These are phyloP conservation scores for Porites lutea DNA, from an alignment of 64 coral and sea anemone species.

Conservation along the genomic window DNA sequence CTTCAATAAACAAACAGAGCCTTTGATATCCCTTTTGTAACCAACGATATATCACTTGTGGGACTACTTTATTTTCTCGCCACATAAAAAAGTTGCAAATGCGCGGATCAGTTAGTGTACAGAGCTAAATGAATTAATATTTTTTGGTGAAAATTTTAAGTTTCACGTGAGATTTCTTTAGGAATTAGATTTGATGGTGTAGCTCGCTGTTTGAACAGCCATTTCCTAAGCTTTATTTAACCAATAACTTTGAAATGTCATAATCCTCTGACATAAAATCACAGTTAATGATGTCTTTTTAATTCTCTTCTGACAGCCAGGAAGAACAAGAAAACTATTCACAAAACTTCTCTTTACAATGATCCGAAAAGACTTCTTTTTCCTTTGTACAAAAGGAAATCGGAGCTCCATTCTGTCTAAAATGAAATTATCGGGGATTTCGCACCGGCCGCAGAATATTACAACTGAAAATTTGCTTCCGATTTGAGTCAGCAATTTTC, in stretches of 20 bases:
- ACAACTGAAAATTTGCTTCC: constrained; percentile 17
- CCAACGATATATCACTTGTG: constrained; percentile 43
- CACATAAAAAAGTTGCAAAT: constrained; percentile 5
- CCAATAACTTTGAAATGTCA: constrained; percentile 95
- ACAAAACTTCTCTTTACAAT: constrained; percentile 19
- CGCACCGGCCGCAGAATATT: neutral
- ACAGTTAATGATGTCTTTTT: constrained; percentile 89
- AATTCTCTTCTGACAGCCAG: constrained; percentile 85
- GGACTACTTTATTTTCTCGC: constrained; percentile 38
- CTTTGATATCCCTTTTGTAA: constrained; percentile 80
- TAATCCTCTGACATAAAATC: constrained; percentile 63
- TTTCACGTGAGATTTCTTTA: constrained; percentile 65
- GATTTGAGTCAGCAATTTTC: neutral
- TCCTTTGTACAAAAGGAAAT: constrained; percentile 2
- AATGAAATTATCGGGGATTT: neutral
- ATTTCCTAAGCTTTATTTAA: constrained; percentile 90
- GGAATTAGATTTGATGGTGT: constrained; percentile 45
- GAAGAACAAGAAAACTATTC: constrained; percentile 51
- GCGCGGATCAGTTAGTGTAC: neutral
- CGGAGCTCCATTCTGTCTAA: neutral
- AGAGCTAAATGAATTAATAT: neutral
- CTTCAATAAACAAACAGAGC: constrained; percentile 82
- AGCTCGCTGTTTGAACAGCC: constrained; percentile 60
- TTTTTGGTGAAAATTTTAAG: constrained; percentile 39
- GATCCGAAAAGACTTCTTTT: constrained; percentile 22